Evolutionary conservation across 2,113 vertebrate species (phyloP).

Genomic region (Rhinolophus sinicus): DNA sequence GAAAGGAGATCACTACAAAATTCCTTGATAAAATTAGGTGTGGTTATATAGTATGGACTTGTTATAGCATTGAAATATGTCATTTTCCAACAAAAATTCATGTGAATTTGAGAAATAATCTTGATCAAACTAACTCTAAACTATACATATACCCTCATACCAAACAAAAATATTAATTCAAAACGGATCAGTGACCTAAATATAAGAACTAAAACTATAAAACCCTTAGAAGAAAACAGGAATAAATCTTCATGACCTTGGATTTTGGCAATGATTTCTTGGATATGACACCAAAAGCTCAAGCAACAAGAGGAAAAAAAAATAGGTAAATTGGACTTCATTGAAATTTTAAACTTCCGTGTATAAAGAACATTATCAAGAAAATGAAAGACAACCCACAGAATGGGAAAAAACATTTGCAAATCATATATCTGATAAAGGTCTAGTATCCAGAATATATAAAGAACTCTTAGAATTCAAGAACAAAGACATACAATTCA

Average conservation of each 20-base stretch:
- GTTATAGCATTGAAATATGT: not conserved
- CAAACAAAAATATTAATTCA: not conserved
- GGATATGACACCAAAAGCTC: not conserved
- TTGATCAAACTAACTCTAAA: not conserved
- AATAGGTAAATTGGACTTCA: not conserved
- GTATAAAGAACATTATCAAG: not conserved
- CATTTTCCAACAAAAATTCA: not conserved
- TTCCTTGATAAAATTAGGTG: not conserved
- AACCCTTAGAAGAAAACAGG: slow-evolving; percentile 10
- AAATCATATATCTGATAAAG: not conserved
- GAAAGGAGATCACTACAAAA: not conserved
- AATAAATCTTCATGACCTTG: not conserved
- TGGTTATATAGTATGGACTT: not conserved
- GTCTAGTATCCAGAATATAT: not conserved
- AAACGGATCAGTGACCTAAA: not conserved
- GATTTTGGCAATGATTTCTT: not conserved
- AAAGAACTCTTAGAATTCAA: not conserved
- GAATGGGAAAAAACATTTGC: not conserved
- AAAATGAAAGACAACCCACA: not conserved
- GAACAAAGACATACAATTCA: not conserved
- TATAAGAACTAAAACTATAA: not conserved
- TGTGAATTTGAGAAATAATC: slow-evolving; percentile 6
- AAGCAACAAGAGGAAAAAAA: not conserved
- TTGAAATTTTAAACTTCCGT: not conserved
- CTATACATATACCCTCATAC: not conserved